phyloP scores from a whole-genome alignment of 2,797 vertebrate genomes.

The Bradypus variegatus region DNA sequence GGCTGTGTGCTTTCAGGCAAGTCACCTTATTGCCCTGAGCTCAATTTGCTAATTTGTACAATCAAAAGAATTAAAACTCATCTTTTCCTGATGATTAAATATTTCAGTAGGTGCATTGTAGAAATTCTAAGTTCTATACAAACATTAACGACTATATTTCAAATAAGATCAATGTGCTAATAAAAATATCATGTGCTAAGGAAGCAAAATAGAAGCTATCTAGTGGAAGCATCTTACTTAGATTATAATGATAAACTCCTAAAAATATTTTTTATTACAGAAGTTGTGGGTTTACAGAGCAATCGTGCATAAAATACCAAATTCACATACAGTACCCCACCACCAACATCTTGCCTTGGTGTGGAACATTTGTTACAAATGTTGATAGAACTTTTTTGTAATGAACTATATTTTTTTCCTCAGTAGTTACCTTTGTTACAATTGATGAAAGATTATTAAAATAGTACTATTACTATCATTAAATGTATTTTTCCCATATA shows the following conservation, averaged over 20 bases:
- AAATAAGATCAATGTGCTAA: background rate
- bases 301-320: too few species aligned
- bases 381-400: too few species aligned
- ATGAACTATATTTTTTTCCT: too few species aligned
- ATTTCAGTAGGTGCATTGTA: background rate
- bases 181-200: background rate
- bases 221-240: background rate
- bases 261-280: too few species aligned
- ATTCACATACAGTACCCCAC: too few species aligned
- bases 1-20: background rate
- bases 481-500: too few species aligned
- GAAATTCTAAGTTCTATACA: background rate
- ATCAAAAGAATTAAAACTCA: background rate
- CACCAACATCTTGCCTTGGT: too few species aligned
- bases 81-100: background rate
- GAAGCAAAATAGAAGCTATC: background rate
- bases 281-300: too few species aligned
- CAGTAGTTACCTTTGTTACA: too few species aligned
- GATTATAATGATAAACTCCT: background rate
- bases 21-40: background rate
- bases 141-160: background rate
- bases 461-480: too few species aligned
- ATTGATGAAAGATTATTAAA: too few species aligned
- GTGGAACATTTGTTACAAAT: too few species aligned
- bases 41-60: background rate